Conservation (phyloP, 1,140 invertebrate genomes). For the Aethina tumida region DNA sequence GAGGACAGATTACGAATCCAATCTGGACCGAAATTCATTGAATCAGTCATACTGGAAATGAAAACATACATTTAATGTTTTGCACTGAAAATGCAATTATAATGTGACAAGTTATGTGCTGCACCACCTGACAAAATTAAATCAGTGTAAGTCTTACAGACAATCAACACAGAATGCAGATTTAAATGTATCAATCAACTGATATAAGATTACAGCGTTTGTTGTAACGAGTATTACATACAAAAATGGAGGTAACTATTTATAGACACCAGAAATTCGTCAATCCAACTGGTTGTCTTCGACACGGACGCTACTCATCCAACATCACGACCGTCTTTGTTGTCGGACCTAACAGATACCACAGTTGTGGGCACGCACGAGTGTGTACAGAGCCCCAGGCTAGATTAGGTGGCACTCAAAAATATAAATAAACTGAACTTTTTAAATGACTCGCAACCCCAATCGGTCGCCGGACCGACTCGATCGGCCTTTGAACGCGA, state of each 20-base stretch:
- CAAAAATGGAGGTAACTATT: slow-evolving; percentile 28
- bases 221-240: slow-evolving; percentile 8
- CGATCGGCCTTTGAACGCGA: slow-evolving; percentile 2
- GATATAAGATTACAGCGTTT: not conserved
- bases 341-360: not conserved
- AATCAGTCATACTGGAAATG: slow-evolving; percentile 34
- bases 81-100: slow-evolving; percentile 5
- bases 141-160: slow-evolving; percentile 1
- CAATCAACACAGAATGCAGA: slow-evolving; percentile 1
- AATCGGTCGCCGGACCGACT: slow-evolving; percentile 4
- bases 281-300: slow-evolving; percentile 1
- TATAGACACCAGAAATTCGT: slow-evolving; percentile 18
- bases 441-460: slow-evolving; percentile 1
- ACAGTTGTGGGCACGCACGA: not conserved
- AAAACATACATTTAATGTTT: slow-evolving; percentile 1
- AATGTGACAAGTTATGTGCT: slow-evolving; percentile 5
- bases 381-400: slow-evolving; percentile 23
- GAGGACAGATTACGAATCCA: slow-evolving; percentile 57
- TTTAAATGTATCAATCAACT: not conserved
- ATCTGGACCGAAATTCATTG: slow-evolving; percentile 63
- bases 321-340: not conserved
- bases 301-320: not conserved
- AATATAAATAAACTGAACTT: slow-evolving; percentile 8
- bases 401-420: slow-evolving; percentile 27
- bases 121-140: slow-evolving; percentile 6